Evolutionary conservation across 2,797 vertebrate genomes (phyloP).

Genomic region (Tolypeutes matacus): DNA sequence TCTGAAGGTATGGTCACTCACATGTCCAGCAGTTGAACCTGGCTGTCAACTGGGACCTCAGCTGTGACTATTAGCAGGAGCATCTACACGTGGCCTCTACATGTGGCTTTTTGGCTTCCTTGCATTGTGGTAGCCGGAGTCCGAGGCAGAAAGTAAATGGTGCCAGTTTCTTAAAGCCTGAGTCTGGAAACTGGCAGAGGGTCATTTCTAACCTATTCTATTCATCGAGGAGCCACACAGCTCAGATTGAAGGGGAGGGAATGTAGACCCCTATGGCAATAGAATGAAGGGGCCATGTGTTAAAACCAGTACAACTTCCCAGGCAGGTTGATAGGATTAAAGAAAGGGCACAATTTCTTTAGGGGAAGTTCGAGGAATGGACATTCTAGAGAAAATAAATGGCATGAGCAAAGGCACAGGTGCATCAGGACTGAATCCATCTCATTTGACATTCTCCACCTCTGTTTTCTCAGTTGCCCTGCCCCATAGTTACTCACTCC

Average conservation of each 20-base stretch:
- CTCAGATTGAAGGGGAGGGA: not conserved
- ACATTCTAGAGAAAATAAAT: not conserved
- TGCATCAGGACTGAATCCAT: not conserved
- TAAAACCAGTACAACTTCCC: not conserved
- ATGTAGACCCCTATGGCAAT: not conserved
- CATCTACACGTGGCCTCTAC: not conserved
- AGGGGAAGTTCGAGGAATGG: not conserved
- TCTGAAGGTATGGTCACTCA: not conserved
- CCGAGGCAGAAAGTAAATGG: slow-evolving; percentile 13
- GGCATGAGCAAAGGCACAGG: not conserved
- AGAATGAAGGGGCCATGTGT: not conserved
- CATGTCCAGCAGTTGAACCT: not conserved
- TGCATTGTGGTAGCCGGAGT: not conserved
- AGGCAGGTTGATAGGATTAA: not conserved
- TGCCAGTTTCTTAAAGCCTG: slow-evolving; percentile 53
- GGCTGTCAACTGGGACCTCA: not conserved
- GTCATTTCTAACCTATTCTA: not conserved
- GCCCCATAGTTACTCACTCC: not conserved
- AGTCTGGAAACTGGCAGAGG: not conserved
- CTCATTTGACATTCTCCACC: not conserved
- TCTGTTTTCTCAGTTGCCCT: not conserved
- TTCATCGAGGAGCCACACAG: not conserved
- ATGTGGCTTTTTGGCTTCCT: slow-evolving; percentile 49
- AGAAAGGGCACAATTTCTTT: slow-evolving; percentile 10
- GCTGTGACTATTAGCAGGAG: slow-evolving; percentile 21